These are phyloP conservation scores for Zootoca vivipara DNA, from an alignment of 2,113 vertebrate species.

Conservation along the genomic window DNA sequence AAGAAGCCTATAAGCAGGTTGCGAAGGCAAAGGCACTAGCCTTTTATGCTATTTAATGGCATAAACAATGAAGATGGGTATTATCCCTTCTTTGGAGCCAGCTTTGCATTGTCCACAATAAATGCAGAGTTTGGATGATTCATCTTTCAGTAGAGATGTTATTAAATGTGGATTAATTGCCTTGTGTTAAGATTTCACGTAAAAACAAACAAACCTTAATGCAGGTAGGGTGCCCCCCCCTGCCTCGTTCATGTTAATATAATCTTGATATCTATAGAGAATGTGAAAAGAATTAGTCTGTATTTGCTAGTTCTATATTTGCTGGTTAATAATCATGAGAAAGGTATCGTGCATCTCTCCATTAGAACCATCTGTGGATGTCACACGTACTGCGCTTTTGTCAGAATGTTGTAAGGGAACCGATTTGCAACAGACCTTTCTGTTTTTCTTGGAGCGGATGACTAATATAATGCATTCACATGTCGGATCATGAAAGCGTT, in stretches of 20 bases:
- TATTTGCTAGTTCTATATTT: not conserved
- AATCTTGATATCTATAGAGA: not conserved
- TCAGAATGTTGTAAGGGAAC: not conserved
- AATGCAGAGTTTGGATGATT: not conserved
- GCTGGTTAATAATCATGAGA: not conserved
- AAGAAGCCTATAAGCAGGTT: not conserved
- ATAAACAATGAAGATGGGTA: not conserved
- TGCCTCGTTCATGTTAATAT: not conserved
- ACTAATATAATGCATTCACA: not conserved
- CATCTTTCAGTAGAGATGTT: not conserved
- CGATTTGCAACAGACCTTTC: conserved; percentile 13
- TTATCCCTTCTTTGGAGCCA: not conserved
- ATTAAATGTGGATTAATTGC: not conserved
- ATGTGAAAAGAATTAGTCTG: not conserved
- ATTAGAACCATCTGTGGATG: not conserved
- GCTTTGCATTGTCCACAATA: not conserved
- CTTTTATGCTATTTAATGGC: not conserved
- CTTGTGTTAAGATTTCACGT: not conserved
- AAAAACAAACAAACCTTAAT: not conserved
- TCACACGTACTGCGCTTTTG: not conserved
- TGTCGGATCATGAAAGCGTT: not conserved
- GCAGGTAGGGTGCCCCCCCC: not conserved
- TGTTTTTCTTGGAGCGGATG: conserved; percentile 25
- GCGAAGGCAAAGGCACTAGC: not conserved
- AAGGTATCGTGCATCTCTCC: not conserved